Percentiles rank a stretch among this genome's conserved stretches.
phyloP scores from a whole-genome alignment of 2,113 vertebrate genomes.

The Pachycephala philippinensis region DNA sequence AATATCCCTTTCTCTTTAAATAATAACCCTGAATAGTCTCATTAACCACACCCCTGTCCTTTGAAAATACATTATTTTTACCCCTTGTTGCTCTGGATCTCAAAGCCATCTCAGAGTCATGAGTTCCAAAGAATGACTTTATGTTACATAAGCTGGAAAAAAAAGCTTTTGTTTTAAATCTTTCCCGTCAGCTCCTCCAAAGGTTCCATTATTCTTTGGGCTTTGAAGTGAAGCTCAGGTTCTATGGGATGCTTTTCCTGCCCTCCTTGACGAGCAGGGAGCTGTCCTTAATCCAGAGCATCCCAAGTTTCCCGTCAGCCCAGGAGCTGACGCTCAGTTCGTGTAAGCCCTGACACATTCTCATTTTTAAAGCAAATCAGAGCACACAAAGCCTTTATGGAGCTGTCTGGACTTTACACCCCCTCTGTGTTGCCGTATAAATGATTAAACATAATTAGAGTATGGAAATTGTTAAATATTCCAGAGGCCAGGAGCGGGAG shows the following conservation, averaged over 20 bases:
- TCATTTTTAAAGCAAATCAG: neutral
- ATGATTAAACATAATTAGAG: neutral
- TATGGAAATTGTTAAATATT: neutral
- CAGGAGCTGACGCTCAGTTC: neutral
- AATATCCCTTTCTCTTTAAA: neutral
- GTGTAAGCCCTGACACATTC: neutral
- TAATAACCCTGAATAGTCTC: neutral
- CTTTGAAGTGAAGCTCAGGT: neutral
- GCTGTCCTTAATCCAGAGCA: neutral
- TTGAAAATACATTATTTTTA: neutral
- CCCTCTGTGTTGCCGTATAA: neutral
- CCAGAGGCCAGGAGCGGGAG: neutral
- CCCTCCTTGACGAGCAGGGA: neutral
- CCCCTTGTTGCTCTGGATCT: neutral
- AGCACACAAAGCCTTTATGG: neutral
- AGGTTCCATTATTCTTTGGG: neutral
- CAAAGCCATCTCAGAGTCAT: neutral
- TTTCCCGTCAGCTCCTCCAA: neutral
- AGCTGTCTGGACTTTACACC: neutral
- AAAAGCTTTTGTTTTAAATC: constrained; percentile 38
- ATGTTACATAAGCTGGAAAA: neutral
- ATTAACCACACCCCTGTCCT: neutral
- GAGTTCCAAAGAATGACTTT: neutral
- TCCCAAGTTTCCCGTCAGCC: neutral
- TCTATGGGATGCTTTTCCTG: neutral